Base-by-base conservation (phyloP, 2,888 invertebrate genomes). In the Amblyjoppa fuscipennis region DNA sequence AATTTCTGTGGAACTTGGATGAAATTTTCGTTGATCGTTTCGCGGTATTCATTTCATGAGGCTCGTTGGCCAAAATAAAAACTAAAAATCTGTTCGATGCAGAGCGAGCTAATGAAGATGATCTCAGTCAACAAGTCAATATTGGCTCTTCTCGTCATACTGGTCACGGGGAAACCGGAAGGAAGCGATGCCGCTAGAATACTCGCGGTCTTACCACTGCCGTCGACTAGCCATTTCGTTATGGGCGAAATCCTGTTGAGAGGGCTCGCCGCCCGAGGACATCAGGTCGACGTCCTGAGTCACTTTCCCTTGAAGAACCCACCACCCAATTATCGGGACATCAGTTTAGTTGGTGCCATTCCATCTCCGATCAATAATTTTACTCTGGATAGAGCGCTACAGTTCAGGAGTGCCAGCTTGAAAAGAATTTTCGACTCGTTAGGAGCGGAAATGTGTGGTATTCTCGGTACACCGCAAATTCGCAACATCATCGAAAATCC, bases 181-280 rank as follows among this genome's bases (percentile, higher is more conserved):
- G 45, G 34, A 64, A 38, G 41, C 20, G 49, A 76, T 4, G 81
- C 70, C 11, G 70, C 85, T 3, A 81, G 93, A 83, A 95, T 95
- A 81, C 91, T 95, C 11, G 95, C 94, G 0, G 61, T 95, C 0
- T 95, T 94, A 79, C 93, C 94, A 0, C 91, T 95, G 77, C 93
- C 94, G 5, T 94, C 94, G 0, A 94, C 92, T 80, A 95, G 95
- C 70, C 96, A 95, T 78, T 95, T 94, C 75, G 93, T 94, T 81
- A 95, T 95, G 93, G 92, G 92, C 64, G 94, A 93, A 41, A 89
- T 93, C 0, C 74, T 95, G 51, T 93, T 95, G 71, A 93, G 92
- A 41, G 94, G 93, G 11, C 92, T 96, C 1, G 93, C 95, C 0
- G 88, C 90, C 20, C 90, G 94, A 0, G 95, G 96, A 0, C 96